Conservation (phyloP, 2,888 invertebrate genomes). For the Lithophane leautieri region DNA sequence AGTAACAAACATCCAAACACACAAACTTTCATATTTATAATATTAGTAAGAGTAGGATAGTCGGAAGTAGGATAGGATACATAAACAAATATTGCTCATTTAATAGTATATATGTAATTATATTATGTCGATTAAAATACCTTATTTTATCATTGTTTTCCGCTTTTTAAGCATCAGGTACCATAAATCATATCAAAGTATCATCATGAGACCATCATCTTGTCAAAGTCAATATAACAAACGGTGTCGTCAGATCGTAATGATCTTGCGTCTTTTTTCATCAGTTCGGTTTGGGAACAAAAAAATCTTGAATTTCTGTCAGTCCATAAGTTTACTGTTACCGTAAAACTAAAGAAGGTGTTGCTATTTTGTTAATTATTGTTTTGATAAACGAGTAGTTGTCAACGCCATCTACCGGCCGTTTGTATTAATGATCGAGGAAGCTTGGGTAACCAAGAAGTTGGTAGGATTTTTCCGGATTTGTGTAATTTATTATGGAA, state of each 20-base stretch:
- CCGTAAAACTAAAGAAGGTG: slow-evolving; percentile 38
- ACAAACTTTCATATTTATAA: too few species aligned
- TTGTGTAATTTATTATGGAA: neutral
- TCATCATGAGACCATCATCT: neutral
- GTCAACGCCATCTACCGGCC: slow-evolving; percentile 73
- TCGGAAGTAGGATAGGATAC: too few species aligned
- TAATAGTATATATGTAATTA: too few species aligned
- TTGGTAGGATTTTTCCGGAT: neutral
- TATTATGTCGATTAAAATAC: neutral
- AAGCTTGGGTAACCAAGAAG: slow-evolving; percentile 14
- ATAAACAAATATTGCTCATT: too few species aligned
- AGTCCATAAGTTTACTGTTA: slow-evolving; percentile 20
- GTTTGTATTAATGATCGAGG: slow-evolving; percentile 69
- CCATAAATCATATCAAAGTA: slow-evolving; percentile 24
- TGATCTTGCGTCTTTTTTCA: slow-evolving; percentile 18
- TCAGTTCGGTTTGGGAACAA: neutral
- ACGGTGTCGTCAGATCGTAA: slow-evolving; percentile 22
- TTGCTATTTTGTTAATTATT: slow-evolving; percentile 73
- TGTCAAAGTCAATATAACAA: slow-evolving; percentile 20
- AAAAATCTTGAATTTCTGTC: slow-evolving; percentile 17
- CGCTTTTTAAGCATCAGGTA: too few species aligned
- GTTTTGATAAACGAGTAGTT: slow-evolving; percentile 74
- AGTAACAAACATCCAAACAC: too few species aligned
- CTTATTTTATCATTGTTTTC: neutral
- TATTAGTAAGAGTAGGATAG: too few species aligned